Evolutionary conservation across 1,140 invertebrate genomes (phyloP), one percentile per base, ranked within the genome.

Genomic region (Aphelinus atriplicis): DNA sequence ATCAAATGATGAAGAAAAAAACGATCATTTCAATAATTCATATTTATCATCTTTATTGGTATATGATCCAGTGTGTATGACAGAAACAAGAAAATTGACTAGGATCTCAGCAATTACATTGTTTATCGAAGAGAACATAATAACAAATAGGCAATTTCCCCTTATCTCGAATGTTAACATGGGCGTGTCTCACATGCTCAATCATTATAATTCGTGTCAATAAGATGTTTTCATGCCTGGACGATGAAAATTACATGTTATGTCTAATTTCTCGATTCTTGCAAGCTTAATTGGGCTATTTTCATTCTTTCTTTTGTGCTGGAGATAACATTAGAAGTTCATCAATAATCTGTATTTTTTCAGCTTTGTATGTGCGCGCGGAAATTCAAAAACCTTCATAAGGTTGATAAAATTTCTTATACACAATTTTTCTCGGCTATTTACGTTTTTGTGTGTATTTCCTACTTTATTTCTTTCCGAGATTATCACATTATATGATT

Each of bases 401-500:
- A 53, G 9, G 57, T 68, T 45, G 45, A 4, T 56, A 45, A 45
- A 6, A 55, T 56, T 43, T 63, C 66, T 55, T 69, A 48, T 68
- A 63, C 50, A 58, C 26, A 9, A 56, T 61, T 68, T 57, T 4
- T 77, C 51, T 63, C 58, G 48, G 61, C 9, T 57, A 72, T 68
- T 56, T 46, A 68, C 47, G 67, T 2, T 51, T 57, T 68, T 63
- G 6, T 56, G 48, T 56, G 7, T 60, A 63, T 65, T 66, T 62
- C 69, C 64, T 58, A 68, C 63, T 71, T 57, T 57, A 3, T 64
- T 74, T 68, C 68, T 74, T 43, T 55, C 10, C 66, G 51, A 70
- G 53, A 43, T 71, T 76, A 76, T 76, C 75, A 76, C 75, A 76
- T 71, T 76, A 63, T 72, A 67, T 76, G 62, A 67, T 76, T 76